Base-by-base conservation (phyloP, 2,888 invertebrate genomes). In the Plutella xylostella region DNA sequence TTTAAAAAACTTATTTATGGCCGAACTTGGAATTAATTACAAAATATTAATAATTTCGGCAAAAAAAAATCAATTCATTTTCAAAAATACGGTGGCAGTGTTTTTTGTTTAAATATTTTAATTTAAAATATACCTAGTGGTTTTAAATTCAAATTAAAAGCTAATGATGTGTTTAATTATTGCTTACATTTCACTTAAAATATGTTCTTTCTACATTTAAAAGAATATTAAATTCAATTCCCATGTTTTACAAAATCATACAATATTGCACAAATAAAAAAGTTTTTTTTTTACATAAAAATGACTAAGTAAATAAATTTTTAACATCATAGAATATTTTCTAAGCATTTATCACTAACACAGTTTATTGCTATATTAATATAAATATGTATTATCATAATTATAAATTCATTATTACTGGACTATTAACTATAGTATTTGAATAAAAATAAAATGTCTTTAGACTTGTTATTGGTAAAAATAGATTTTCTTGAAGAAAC, bases 401-500 rank as follows among this genome's bases (percentile, higher is more conserved):
- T 74, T 70, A 67, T 77, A 78, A 80, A 78, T 76, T 76, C 77
- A 69, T 76, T 71, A 65, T 66, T 65, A 68, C 68, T 72, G 74
- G 75, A 39, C 17, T 39, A 39, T 25, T 25, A 11, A 11, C 22
- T 37, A 39, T 7, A 4, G 14, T 19, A 25, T 17, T 25, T 14
- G 25, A 21, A 11, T 11, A 25, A 39, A 39, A 25, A 22, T 15
- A 25, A 17, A 15, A 15, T 39, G 39, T 39, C 39, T 39, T 25
- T 14, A 39, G 15, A 25, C 9, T 28, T 28, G 28, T 25, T 39
- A 39, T 39, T 25, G 39, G 25, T 25, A 39, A 39, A 25, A 7
- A 39, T 17, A 19, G 17, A 37, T 18, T 37, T 37, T 19, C 15
- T 19, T 20, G 20, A 19, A 12, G n/a, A 19, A 3, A 19, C n/a